Evolutionary conservation across 2,888 invertebrate genomes (phyloP).

Genomic region (Drosophila cyrtoloma): DNA sequence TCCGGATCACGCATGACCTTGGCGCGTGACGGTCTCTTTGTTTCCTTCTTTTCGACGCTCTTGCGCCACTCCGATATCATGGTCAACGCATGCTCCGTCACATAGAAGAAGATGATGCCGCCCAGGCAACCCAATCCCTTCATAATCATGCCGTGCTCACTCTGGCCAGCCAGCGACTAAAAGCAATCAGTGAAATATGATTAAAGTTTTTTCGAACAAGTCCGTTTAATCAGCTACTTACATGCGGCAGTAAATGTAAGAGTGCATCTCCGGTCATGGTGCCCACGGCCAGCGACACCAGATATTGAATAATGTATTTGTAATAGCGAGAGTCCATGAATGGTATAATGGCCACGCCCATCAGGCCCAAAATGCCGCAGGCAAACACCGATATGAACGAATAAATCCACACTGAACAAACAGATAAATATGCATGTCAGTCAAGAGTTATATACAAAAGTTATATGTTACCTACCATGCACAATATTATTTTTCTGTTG

Average conservation of each 20-base stretch:
- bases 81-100: constrained; percentile 93
- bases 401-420: constrained; percentile 91
- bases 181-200: constrained; percentile 1
- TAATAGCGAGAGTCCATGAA: constrained; percentile 95
- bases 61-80: constrained; percentile 93
- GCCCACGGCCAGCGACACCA: constrained; percentile 96
- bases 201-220: not conserved
- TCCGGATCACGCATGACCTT: constrained; percentile 90
- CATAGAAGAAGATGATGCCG: constrained; percentile 95
- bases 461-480: constrained; percentile 23
- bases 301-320: constrained; percentile 94
- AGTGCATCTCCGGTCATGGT: constrained; percentile 96
- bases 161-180: constrained; percentile 83
- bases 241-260: constrained; percentile 96
- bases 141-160: constrained; percentile 90
- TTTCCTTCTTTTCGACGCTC: constrained; percentile 88
- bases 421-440: not conserved
- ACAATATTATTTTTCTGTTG: constrained; percentile 39
- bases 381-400: constrained; percentile 92
- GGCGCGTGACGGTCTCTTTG: constrained; percentile 87
- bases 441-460: not conserved
- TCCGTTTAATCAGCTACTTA: constrained; percentile 83
- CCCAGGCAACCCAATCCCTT: constrained; percentile 90
- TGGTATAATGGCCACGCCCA: constrained; percentile 95
- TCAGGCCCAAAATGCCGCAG: constrained; percentile 94